Conservation (phyloP, 2,888 invertebrate species). For the Tinea semifulvella region DNA sequence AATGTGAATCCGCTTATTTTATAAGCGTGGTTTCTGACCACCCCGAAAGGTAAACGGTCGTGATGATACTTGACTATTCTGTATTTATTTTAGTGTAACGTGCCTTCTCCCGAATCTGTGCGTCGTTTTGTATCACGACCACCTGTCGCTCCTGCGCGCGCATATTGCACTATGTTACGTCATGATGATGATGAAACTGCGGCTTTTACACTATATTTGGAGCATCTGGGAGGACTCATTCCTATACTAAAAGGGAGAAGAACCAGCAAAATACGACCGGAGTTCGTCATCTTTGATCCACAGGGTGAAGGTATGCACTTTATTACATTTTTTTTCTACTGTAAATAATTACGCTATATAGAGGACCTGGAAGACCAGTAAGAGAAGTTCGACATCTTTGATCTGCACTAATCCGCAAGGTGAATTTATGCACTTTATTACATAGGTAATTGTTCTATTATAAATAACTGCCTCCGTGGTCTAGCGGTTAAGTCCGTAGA, state of each 20-base stretch:
- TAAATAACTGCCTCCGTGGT: too few relatives aligned
- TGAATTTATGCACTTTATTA: too few relatives aligned
- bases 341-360: not conserved
- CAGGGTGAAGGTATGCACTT: slow-evolving; percentile 74
- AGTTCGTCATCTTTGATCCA: slow-evolving; percentile 97
- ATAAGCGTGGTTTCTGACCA: too few relatives aligned
- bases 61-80: too few relatives aligned
- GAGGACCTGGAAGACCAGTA: not conserved
- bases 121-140: slow-evolving; percentile 94
- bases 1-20: too few relatives aligned
- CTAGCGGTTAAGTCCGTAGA: too few relatives aligned
- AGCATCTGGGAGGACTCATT: slow-evolving; percentile 95
- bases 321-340: not conserved
- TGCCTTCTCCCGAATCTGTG: slow-evolving; percentile 88
- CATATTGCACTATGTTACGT: slow-evolving; percentile 97
- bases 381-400: too few relatives aligned
- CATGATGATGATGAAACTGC: slow-evolving; percentile 86
- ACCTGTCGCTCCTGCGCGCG: slow-evolving; percentile 79
- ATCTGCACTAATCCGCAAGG: too few relatives aligned
- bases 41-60: too few relatives aligned
- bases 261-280: slow-evolving; percentile 96
- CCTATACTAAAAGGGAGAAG: slow-evolving; percentile 95
- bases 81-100: slow-evolving; percentile 80
- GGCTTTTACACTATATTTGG: slow-evolving; percentile 90
- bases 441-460: too few relatives aligned